These are phyloP conservation scores for Neofelis nebulosa DNA, from an alignment of 2,113 vertebrate genomes.

Conservation along the genomic window DNA sequence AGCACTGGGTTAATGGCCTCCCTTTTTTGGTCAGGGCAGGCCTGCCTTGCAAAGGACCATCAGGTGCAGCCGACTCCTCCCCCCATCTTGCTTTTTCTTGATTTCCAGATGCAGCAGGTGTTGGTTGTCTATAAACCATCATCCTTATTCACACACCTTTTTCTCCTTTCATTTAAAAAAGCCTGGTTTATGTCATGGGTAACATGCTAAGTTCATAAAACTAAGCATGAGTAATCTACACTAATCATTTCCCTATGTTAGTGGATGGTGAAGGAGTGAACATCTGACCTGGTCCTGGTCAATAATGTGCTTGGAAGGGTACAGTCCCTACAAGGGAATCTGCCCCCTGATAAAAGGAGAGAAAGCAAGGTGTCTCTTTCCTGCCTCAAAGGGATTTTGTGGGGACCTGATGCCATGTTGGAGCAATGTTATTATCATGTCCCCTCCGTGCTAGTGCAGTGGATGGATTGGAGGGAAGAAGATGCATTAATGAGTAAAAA, in stretches of 20 bases:
- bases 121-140: background rate
- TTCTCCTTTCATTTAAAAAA: background rate
- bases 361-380: background rate
- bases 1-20: no score
- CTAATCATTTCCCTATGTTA: background rate
- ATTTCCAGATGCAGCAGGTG: background rate
- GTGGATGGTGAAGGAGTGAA: background rate
- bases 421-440: background rate
- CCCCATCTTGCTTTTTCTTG: background rate
- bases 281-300: background rate
- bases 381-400: background rate
- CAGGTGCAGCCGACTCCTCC: no score
- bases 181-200: background rate
- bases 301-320: background rate
- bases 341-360: background rate
- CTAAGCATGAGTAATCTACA: background rate
- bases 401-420: background rate
- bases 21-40: no score
- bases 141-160: background rate
- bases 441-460: background rate
- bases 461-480: background rate
- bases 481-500: background rate
- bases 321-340: background rate
- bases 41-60: no score
- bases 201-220: background rate